Conservation (phyloP, 2,888 invertebrate genomes). For the Bursaphelenchus okinawaensis region DNA sequence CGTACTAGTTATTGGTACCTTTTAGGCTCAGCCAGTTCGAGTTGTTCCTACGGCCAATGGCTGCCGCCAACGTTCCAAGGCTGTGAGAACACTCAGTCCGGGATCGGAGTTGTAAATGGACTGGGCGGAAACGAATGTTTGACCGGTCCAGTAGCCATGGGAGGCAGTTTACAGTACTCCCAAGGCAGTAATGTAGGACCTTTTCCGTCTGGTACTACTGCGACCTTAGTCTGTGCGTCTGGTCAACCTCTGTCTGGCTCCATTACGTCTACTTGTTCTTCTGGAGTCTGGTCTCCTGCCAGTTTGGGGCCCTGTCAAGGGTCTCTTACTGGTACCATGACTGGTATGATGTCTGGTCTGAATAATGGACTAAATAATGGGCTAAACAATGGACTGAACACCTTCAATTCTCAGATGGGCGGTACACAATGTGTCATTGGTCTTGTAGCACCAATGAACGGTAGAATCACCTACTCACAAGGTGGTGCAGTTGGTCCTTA, state of each 20-base stretch:
- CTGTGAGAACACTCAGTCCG: not conserved
- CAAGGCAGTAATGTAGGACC: slow-evolving; percentile 32
- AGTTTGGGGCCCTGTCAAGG: slow-evolving; percentile 14
- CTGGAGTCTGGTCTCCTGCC: slow-evolving; percentile 22
- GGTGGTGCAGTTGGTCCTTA: slow-evolving; percentile 15
- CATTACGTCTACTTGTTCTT: slow-evolving; percentile 15
- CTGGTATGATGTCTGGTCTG: too few species aligned
- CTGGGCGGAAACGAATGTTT: slow-evolving; percentile 16
- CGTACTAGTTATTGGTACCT: too few species aligned
- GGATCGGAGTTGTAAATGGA: slow-evolving; percentile 14
- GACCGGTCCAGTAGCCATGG: slow-evolving; percentile 16
- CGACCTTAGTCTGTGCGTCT: slow-evolving; percentile 31
- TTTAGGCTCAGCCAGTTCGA: not conserved
- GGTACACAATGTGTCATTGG: slow-evolving; percentile 2
- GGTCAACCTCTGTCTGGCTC: slow-evolving; percentile 24
- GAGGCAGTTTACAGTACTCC: slow-evolving; percentile 23
- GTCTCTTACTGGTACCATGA: not conserved
- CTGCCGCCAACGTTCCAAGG: not conserved
- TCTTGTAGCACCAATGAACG: slow-evolving; percentile 11
- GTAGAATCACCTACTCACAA: slow-evolving; percentile 14
- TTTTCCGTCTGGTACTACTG: slow-evolving; percentile 34
- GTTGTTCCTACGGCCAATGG: not conserved
- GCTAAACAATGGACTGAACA: too few species aligned
- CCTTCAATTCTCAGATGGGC: not conserved
- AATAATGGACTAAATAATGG: not conserved